A percentile compares a stretch with the other conserved stretches of the same genome.
phyloP scores from a whole-genome alignment of 2,113 vertebrate genomes.

The Hypocryptadius cinnamomeus region DNA sequence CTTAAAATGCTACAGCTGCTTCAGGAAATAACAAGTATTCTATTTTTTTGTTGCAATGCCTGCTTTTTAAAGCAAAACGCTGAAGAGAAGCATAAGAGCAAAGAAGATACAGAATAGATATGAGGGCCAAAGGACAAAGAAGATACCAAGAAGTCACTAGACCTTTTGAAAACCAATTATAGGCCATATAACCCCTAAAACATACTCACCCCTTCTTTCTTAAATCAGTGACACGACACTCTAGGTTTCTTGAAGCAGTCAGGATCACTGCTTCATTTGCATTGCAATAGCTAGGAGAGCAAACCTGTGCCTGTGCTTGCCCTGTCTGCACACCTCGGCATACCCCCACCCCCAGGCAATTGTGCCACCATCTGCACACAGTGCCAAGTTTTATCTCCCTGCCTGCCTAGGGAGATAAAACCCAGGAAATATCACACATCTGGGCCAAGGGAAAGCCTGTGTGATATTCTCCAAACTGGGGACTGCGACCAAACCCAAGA shows the following conservation, averaged over 20 bases:
- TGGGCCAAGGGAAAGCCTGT: neutral
- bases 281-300: neutral
- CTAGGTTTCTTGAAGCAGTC: neutral
- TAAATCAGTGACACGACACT: neutral
- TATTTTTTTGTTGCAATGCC: neutral
- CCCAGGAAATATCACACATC: rapidly evolving
- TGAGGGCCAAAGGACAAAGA: neutral
- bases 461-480: neutral
- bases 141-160: neutral
- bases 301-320: neutral
- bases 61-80: neutral
- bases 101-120: neutral
- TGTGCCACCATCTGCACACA: rapidly evolving
- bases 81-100: neutral
- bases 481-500: neutral
- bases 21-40: neutral
- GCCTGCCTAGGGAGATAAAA: neutral
- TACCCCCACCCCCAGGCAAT: neutral
- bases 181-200: neutral
- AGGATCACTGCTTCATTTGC: neutral
- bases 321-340: neutral
- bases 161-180: neutral
- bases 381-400: neutral
- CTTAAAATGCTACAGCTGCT: neutral
- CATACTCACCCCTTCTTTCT: neutral